These are phyloP conservation scores for Drosophila pseudoobscura DNA, from an alignment of 1,140 invertebrate species.

Conservation along the genomic window DNA sequence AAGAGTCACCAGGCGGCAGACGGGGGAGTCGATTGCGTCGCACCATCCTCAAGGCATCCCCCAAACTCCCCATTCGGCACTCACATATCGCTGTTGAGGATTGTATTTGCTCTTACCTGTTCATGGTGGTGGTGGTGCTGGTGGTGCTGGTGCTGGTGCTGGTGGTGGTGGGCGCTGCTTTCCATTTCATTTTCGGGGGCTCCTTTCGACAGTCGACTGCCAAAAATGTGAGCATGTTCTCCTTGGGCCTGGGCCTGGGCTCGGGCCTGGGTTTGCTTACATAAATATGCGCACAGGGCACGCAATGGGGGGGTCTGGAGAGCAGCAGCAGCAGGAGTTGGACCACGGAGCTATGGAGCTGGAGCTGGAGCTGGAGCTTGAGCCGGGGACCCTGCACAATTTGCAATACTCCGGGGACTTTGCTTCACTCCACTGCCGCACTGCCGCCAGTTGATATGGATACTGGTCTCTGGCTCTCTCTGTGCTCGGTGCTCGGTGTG, in stretches of 20 bases:
- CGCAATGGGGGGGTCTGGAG: slow-evolving; percentile 48
- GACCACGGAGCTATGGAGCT: slow-evolving; percentile 1
- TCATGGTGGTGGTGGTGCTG: slow-evolving; percentile 18
- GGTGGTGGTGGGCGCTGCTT: slow-evolving; percentile 26
- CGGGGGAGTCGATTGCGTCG: slow-evolving; percentile 23
- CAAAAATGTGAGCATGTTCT: slow-evolving; percentile 67
- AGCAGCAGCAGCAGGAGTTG: background rate
- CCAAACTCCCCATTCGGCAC: background rate
- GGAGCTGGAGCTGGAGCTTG: background rate
- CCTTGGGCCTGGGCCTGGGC: slow-evolving; percentile 25
- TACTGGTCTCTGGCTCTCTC: slow-evolving; percentile 6
- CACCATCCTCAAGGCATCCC: slow-evolving; percentile 32
- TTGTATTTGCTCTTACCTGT: slow-evolving; percentile 43
- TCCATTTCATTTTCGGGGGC: slow-evolving; percentile 60
- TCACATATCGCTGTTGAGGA: slow-evolving; percentile 2
- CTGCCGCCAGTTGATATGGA: slow-evolving; percentile 55
- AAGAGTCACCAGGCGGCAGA: slow-evolving; percentile 41
- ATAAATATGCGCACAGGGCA: slow-evolving; percentile 69
- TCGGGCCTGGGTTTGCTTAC: slow-evolving; percentile 33
- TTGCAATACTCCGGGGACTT: slow-evolving; percentile 69
- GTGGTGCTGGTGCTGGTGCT: slow-evolving; percentile 13
- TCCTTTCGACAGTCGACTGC: background rate
- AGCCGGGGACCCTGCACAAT: slow-evolving; percentile 53
- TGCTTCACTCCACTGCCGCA: slow-evolving; percentile 46
- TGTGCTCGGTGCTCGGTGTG: background rate